A percentile compares a stretch with the other conserved stretches of the same genome.
phyloP scores from a whole-genome alignment of 2,113 vertebrate genomes.

The Stomatorhinus ivindoensis region DNA sequence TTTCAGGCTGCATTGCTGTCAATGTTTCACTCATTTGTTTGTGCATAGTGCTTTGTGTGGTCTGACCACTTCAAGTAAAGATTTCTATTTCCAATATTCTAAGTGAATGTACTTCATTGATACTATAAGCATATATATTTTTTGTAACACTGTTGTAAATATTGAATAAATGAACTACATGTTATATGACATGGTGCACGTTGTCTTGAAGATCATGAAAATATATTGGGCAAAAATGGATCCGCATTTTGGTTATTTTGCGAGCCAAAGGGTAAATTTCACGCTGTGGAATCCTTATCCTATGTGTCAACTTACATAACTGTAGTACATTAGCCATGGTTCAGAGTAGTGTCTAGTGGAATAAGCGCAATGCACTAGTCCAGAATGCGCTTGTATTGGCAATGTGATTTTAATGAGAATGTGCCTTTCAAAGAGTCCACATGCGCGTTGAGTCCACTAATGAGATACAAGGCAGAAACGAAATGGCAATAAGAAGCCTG shows the following conservation, averaged over 20 bases:
- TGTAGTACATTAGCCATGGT: neutral
- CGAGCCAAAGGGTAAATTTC: neutral
- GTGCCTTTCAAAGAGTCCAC: neutral
- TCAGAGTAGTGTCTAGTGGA: neutral
- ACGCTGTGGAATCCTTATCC: neutral
- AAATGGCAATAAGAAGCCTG: neutral
- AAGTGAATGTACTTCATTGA: constrained; percentile 1
- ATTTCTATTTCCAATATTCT: constrained; percentile 5
- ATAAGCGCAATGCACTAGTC: neutral
- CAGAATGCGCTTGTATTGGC: neutral
- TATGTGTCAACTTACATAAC: neutral
- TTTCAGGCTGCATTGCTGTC: neutral
- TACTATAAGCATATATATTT: constrained; percentile 17
- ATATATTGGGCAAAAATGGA: neutral
- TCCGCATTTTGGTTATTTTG: neutral
- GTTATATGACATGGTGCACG: neutral
- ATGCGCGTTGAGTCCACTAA: neutral
- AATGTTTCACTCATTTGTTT: neutral
- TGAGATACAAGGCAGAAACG: neutral
- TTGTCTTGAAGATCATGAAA: neutral
- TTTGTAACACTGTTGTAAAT: constrained; percentile 21
- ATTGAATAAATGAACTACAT: neutral
- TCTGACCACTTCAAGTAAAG: constrained; percentile 4
- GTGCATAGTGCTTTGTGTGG: neutral
- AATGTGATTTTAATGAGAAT: neutral